A percentile compares a stretch with the other conserved stretches of the same genome.
phyloP scores from a whole-genome alignment of 2,888 invertebrate species.

The Gastracanthus pulcherrimus region DNA sequence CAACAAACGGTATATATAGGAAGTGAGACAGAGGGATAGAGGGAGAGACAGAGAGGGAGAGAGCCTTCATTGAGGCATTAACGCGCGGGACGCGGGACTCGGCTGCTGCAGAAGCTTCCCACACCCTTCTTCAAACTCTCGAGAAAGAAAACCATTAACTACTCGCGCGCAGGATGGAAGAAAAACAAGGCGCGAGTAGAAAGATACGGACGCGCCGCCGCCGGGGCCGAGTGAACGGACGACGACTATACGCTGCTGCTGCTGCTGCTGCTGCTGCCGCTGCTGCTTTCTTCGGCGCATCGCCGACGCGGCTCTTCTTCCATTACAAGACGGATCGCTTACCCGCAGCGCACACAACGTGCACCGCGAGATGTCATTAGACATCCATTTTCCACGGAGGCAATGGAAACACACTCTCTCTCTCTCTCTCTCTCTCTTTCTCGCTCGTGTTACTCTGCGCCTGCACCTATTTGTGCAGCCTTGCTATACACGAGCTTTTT shows the following conservation, averaged over 20 bases:
- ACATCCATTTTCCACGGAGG: slow-evolving; percentile 49
- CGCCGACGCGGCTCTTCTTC: slow-evolving; percentile 33
- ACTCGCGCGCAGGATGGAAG: slow-evolving; percentile 65
- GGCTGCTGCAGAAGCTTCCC: slow-evolving; percentile 19
- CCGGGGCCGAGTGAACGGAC: slow-evolving; percentile 37
- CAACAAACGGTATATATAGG: too few species aligned
- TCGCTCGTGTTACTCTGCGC: not conserved
- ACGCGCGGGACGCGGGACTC: not conserved
- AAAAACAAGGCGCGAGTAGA: slow-evolving; percentile 52
- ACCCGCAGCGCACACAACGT: slow-evolving; percentile 15
- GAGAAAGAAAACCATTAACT: slow-evolving; percentile 69
- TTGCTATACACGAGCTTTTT: not conserved
- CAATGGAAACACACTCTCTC: slow-evolving; percentile 32
- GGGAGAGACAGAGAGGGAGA: not conserved
- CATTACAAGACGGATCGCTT: slow-evolving; percentile 58
- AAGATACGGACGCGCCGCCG: too few species aligned
- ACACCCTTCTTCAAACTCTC: slow-evolving; percentile 57
- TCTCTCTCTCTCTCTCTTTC: too few species aligned
- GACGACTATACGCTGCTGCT: too few species aligned
- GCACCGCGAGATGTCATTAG: slow-evolving; percentile 54
- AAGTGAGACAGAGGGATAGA: not conserved
- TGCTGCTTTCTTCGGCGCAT: slow-evolving; percentile 37
- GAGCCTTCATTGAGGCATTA: slow-evolving; percentile 30
- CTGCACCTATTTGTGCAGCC: not conserved
- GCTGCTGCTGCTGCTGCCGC: too few species aligned